Base-by-base conservation (phyloP, 2,113 vertebrate species). In the Azemiops feae region DNA sequence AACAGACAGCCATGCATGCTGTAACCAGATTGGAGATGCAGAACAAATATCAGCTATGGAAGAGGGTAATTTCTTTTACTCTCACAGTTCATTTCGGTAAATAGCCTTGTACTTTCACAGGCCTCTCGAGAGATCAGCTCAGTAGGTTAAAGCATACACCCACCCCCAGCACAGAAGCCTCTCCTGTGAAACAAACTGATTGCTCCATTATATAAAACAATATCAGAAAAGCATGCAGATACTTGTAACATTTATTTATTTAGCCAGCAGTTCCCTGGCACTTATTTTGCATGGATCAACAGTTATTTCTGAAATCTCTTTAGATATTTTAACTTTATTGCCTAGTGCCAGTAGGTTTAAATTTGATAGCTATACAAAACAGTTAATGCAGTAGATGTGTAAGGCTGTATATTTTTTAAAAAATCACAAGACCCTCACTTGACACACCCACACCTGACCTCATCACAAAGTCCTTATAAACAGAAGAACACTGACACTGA, bases 91-190 rank as follows among this genome's bases (percentile, higher is more conserved):
- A 47, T 45, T 91, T 85, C 89, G 30, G 5, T 57, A 50, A 20
- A 89, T 1, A 87, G 3, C 0, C 1, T 95, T 2, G 4, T 92
- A 39, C 50, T 91, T 93, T 8, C 23, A 27, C 2, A 25, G 47
- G 50, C 5, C 3, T 91, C 18, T 5, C n/a, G 55, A 94, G 95
- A 93, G 30, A 25, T 69, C 85, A 85, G 39, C 53, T 92, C 45
- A 85, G 53, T n/a, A 58, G 10, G 85, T 69, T 87, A 92, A 92
- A 57, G 34, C 34, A 58, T 25, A 55, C 5, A 89, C 30, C 30
- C 55, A 87, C 1, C 34, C 34, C 25, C 81, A 93, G 88, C 60
- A 20, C 81, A 94, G 52, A 89, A 18, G 94, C 94, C 95, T 95
- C 1, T 92, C 34, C 45, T 85, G 10, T 92, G 88, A 55, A 64